Evolutionary conservation across 2,797 vertebrate genomes (phyloP).

Genomic region (Cuculus canorus): DNA sequence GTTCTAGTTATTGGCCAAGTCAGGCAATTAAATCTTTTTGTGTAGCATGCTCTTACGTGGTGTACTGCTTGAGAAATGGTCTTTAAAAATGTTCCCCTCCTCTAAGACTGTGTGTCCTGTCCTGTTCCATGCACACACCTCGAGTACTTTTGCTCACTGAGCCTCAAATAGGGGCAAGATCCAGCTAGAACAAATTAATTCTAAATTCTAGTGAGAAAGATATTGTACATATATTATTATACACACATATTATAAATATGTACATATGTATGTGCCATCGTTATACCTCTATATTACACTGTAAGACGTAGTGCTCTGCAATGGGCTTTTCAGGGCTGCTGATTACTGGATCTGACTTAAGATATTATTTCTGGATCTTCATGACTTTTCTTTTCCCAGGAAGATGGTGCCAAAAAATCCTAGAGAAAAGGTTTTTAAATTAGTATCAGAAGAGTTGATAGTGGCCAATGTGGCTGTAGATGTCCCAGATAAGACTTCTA

Average conservation of each 20-base stretch:
- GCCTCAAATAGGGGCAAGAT: neutral
- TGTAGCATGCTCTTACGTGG: neutral
- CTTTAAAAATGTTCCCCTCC: neutral
- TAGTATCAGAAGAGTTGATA: neutral
- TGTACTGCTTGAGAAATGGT: accelerated
- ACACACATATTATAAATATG: neutral
- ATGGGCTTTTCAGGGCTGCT: neutral
- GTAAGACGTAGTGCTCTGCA: neutral
- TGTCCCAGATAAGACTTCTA: neutral
- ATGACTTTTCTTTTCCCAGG: neutral
- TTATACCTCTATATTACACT: neutral
- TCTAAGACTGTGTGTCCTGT: neutral
- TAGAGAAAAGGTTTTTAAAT: neutral
- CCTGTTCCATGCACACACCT: neutral
- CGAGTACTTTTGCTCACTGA: neutral
- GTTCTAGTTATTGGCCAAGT: neutral
- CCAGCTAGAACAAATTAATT: neutral
- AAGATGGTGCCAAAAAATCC: neutral
- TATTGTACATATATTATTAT: neutral
- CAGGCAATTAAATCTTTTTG: neutral
- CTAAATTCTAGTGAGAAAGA: neutral
- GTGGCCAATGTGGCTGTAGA: neutral
- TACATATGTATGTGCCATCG: neutral
- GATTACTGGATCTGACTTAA: neutral
- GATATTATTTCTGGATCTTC: neutral